A percentile compares a stretch with the other conserved stretches of the same genome.
Conservation (phyloP, 2,888 invertebrate species). For the Bombylius major region DNA sequence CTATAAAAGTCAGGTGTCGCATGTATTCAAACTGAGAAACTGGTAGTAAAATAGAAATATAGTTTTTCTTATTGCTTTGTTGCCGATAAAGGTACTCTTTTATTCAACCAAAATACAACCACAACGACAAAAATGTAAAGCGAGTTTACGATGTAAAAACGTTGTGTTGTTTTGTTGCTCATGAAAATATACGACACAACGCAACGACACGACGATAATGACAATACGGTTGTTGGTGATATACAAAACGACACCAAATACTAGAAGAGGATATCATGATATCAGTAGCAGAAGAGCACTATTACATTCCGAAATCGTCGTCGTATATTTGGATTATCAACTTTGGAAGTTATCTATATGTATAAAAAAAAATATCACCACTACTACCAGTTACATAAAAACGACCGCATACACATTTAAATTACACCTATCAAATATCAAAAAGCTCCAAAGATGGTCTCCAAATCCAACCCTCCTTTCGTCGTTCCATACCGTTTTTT, state of each 20-base stretch:
- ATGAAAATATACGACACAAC: background rate
- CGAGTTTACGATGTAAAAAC: too few relatives aligned
- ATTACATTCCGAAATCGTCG: background rate
- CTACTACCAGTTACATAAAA: background rate
- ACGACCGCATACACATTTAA: constrained; percentile 2
- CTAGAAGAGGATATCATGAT: background rate
- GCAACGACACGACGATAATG: background rate
- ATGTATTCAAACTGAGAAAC: too few relatives aligned
- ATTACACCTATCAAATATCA: background rate
- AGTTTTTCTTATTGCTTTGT: too few relatives aligned
- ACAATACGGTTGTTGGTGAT: background rate
- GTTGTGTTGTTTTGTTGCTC: too few relatives aligned
- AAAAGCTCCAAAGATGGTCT: background rate
- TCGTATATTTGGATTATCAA: too few relatives aligned
- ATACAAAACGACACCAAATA: background rate
- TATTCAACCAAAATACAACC: too few relatives aligned
- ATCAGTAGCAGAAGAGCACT: background rate
- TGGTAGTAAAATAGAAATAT: too few relatives aligned
- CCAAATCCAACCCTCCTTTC: background rate
- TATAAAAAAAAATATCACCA: background rate
- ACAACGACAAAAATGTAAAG: too few relatives aligned
- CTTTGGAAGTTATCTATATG: background rate
- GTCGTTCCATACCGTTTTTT: background rate
- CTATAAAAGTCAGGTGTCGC: background rate
- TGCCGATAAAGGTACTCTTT: too few relatives aligned